Conservation (phyloP, 2,888 invertebrate species). For the Allolobophora icterica region DNA sequence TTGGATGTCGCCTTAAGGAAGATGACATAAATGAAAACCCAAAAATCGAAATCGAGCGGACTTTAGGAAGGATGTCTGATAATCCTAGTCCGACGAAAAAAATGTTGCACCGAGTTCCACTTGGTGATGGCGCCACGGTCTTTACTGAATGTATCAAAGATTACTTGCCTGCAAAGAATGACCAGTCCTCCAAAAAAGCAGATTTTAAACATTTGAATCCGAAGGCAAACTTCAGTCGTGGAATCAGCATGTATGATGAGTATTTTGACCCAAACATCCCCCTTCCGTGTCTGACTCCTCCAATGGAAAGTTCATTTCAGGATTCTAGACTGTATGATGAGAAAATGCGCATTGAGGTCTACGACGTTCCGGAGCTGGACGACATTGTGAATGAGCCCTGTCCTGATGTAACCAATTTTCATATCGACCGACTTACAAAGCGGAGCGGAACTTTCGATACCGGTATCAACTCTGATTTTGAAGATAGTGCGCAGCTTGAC, state of each 20-base stretch:
- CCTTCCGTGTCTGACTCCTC: not conserved
- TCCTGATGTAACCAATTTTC: not conserved
- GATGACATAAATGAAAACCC: not conserved
- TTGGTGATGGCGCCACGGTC: not conserved
- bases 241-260: conserved; percentile 46
- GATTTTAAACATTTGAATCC: not conserved
- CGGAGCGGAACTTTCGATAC: not conserved
- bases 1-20: not conserved
- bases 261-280: conserved; percentile 40
- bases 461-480: not conserved
- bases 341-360: not conserved
- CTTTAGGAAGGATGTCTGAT: not conserved
- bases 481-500: not conserved
- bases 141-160: not conserved
- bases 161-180: not conserved
- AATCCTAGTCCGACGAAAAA: not conserved
- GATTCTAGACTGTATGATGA: not conserved
- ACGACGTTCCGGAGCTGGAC: not conserved
- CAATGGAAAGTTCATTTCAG: not conserved
- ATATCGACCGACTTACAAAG: not conserved
- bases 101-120: not conserved
- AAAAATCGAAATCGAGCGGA: not conserved
- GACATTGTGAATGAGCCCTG: not conserved
- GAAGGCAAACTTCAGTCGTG: not conserved
- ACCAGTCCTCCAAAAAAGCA: not conserved